Evolutionary conservation across 2,113 vertebrate genomes (phyloP).

Genomic region (Xyliphius kryptos): DNA sequence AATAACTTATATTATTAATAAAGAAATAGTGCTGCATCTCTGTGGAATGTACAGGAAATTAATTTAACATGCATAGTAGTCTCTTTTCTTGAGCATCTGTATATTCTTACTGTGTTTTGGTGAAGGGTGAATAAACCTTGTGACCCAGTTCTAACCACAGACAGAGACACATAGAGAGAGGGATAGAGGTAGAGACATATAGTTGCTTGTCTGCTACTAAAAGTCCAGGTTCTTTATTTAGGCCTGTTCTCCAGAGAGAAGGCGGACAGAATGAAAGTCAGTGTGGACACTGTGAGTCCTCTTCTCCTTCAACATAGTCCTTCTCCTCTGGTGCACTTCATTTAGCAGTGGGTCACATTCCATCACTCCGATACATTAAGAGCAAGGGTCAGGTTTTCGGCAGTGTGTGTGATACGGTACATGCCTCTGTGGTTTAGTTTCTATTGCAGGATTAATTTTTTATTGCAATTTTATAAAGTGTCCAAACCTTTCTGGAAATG

Average conservation of each 20-base stretch:
- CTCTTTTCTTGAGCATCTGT: slow-evolving; percentile 27
- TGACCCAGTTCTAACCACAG: slow-evolving; percentile 61
- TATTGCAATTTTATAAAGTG: too few relatives aligned
- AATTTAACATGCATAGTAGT: background rate
- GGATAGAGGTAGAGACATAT: slow-evolving; percentile 2
- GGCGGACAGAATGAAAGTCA: slow-evolving; percentile 60
- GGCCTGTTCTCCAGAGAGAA: slow-evolving; percentile 46
- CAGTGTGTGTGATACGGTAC: too few relatives aligned
- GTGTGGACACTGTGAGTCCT: slow-evolving; percentile 27
- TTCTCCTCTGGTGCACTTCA: background rate
- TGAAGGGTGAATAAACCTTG: slow-evolving; percentile 53
- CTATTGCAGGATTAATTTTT: too few relatives aligned
- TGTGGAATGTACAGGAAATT: too few relatives aligned
- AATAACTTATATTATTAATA: too few relatives aligned
- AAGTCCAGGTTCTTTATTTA: slow-evolving; percentile 61
- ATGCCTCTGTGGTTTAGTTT: too few relatives aligned
- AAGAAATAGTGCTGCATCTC: too few relatives aligned
- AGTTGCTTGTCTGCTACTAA: slow-evolving; percentile 38
- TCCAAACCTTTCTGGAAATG: too few relatives aligned
- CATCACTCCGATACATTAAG: background rate
- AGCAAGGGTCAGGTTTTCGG: too few relatives aligned
- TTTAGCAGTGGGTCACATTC: slow-evolving; percentile 6
- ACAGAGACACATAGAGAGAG: slow-evolving; percentile 35
- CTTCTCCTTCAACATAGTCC: slow-evolving; percentile 31
- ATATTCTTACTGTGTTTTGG: slow-evolving; percentile 29